These are phyloP conservation scores for Zenarchopterus dispar DNA, from an alignment of 2,797 vertebrate species.

Conservation along the genomic window DNA sequence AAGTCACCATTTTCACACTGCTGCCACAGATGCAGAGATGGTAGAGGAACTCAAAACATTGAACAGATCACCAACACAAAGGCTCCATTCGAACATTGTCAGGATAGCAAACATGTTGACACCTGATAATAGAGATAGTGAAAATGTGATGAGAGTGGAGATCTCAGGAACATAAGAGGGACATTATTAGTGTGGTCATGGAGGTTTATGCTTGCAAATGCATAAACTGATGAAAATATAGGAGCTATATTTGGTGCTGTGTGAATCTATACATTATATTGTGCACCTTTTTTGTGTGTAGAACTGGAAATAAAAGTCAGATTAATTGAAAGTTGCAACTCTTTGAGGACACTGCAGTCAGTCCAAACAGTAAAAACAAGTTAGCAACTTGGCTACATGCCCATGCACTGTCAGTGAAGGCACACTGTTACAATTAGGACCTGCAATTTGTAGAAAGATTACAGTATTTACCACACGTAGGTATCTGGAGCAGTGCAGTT, in stretches of 20 bases:
- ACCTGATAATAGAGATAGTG: slow-evolving; percentile 19
- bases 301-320: no score
- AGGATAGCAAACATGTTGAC: neutral
- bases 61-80: slow-evolving; percentile 6
- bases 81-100: slow-evolving; percentile 27
- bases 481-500: no score
- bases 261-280: neutral
- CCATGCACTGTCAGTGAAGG: no score
- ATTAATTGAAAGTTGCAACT: no score
- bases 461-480: no score
- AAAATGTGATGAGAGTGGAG: slow-evolving; percentile 24
- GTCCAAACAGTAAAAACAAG: no score
- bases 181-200: slow-evolving; percentile 23
- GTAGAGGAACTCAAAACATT: slow-evolving; percentile 22
- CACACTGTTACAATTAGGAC: no score
- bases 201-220: neutral
- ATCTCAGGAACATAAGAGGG: slow-evolving; percentile 3
- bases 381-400: no score
- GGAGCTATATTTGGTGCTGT: slow-evolving; percentile 3
- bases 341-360: no score
- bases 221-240: neutral
- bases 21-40: slow-evolving; percentile 8
- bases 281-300: no score
- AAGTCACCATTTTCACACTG: neutral
- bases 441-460: no score